These are phyloP conservation scores for Leptarthrus brevirostris DNA, from an alignment of 2,888 invertebrate genomes.

Conservation along the genomic window DNA sequence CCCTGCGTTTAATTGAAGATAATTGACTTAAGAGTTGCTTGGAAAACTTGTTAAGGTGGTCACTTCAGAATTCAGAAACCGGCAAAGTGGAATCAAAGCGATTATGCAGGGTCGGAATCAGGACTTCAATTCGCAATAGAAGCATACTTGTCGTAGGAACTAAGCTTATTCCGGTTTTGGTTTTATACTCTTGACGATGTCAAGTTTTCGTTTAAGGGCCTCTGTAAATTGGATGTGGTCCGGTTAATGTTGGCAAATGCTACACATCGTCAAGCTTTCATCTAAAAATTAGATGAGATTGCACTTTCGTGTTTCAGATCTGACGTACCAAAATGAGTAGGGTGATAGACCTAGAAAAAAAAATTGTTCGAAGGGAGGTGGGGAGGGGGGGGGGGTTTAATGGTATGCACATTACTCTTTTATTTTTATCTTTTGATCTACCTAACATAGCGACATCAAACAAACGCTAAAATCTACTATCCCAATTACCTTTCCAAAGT, in stretches of 20 bases:
- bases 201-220: slow-evolving; percentile 13
- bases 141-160: neutral
- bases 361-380: no score
- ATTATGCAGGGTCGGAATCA: slow-evolving; percentile 3
- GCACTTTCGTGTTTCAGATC: no score
- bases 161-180: neutral
- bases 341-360: no score
- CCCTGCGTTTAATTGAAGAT: slow-evolving; percentile 33
- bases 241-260: slow-evolving; percentile 14
- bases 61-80: neutral
- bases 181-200: neutral
- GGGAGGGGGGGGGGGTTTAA: no score
- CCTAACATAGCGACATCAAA: no score
- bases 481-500: no score
- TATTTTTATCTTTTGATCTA: no score
- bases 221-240: slow-evolving; percentile 24
- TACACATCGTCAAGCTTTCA: slow-evolving; percentile 15
- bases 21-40: slow-evolving; percentile 34
- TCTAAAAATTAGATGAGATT: no score
- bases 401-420: no score
- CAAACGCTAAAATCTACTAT: no score
- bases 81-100: slow-evolving; percentile 23
- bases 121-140: neutral
- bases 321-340: no score
- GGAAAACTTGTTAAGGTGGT: slow-evolving; percentile 31